A percentile compares a stretch with the other conserved stretches of the same genome.
Evolutionary conservation across 2,797 vertebrate species (phyloP).

Genomic region (Neosalanx taihuensis): DNA sequence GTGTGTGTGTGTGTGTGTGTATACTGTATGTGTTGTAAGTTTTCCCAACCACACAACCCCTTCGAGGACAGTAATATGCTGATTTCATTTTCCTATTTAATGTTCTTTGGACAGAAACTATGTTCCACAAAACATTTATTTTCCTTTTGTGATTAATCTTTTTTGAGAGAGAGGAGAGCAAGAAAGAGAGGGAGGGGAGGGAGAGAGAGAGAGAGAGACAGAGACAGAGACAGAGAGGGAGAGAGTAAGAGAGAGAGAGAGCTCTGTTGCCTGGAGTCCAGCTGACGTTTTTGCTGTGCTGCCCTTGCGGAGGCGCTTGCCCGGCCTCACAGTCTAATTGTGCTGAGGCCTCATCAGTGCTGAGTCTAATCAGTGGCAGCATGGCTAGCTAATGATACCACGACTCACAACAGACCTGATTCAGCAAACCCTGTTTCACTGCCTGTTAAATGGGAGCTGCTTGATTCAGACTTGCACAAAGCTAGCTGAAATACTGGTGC

Average conservation of each 20-base stretch:
- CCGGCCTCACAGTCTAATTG: slow-evolving; percentile 43
- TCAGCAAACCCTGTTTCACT: not conserved
- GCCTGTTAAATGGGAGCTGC: not conserved
- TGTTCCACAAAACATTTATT: not conserved
- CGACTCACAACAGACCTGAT: not conserved
- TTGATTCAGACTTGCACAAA: slow-evolving; percentile 1
- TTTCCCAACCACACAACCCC: not conserved
- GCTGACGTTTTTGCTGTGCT: slow-evolving; percentile 38
- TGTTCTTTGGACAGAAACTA: not conserved
- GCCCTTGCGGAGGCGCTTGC: slow-evolving; percentile 3
- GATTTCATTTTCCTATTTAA: slow-evolving; percentile 30
- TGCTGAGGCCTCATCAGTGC: slow-evolving; percentile 51
- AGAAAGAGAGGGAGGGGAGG: not conserved
- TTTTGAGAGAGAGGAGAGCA: not conserved
- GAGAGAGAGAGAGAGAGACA: not conserved
- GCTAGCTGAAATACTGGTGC: slow-evolving; percentile 2
- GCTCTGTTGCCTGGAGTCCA: slow-evolving; percentile 12
- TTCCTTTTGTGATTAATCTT: not conserved
- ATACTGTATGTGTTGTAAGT: too few relatives aligned
- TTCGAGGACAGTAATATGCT: slow-evolving; percentile 12
- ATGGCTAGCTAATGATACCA: slow-evolving; percentile 3
- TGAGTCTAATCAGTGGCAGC: slow-evolving; percentile 37
- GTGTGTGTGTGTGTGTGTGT: slow-evolving; percentile 6
- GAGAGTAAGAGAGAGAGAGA: not conserved
- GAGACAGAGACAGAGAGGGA: not conserved